These are phyloP conservation scores for Sander vitreus DNA, from an alignment of 2,113 vertebrate genomes.

Conservation along the genomic window DNA sequence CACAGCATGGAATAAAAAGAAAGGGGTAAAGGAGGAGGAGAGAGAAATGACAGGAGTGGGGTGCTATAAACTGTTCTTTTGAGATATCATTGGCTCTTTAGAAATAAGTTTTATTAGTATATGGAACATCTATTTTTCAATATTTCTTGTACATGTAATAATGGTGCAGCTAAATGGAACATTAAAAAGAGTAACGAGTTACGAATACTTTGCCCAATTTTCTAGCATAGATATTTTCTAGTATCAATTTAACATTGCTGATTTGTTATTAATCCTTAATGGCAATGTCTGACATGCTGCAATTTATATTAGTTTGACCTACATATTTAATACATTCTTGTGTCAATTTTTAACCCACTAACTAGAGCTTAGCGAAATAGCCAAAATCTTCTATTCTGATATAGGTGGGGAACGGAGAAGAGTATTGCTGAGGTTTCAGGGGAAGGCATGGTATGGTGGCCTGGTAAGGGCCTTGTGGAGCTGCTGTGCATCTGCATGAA, in stretches of 20 bases:
- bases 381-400: no score
- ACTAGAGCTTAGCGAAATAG: no score
- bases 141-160: background rate
- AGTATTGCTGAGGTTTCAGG: conserved; percentile 34
- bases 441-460: conserved; percentile 52
- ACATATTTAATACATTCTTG: background rate
- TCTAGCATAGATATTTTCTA: no score
- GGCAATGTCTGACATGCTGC: background rate
- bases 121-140: background rate
- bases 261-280: background rate
- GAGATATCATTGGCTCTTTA: background rate
- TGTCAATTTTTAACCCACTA: background rate
- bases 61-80: conserved; percentile 25
- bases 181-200: background rate
- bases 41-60: conserved; percentile 12
- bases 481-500: conserved; percentile 82
- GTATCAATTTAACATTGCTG: background rate
- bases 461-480: conserved; percentile 70
- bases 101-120: background rate
- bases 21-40: background rate
- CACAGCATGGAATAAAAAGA: conserved; percentile 40
- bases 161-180: background rate
- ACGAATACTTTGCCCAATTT: background rate
- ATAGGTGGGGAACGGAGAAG: background rate
- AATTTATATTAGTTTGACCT: background rate